Percentiles rank a stretch among this genome's conserved stretches.
phyloP scores from a whole-genome alignment of 1,140 invertebrate genomes.

The Potamilus streckersoni region DNA sequence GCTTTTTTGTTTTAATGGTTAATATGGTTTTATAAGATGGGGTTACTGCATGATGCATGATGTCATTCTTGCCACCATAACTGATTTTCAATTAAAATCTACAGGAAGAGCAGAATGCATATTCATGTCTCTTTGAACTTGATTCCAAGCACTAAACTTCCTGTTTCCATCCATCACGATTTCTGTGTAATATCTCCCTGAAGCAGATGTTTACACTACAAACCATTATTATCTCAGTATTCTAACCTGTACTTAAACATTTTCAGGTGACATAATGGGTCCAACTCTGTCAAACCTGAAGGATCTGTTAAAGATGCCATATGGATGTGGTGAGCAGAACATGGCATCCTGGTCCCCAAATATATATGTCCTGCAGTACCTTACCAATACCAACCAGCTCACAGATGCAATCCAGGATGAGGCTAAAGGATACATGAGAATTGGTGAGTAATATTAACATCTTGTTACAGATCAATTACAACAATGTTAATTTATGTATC shows the following conservation, averaged over 20 bases:
- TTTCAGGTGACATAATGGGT: constrained; percentile 66
- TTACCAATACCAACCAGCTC: constrained; percentile 75
- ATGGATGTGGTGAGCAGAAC: constrained; percentile 95
- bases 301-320: constrained; percentile 83
- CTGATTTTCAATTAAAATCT: too few species aligned
- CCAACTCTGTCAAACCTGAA: constrained; percentile 63
- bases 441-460: constrained; percentile 68
- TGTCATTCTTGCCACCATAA: too few species aligned
- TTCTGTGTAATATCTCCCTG: too few species aligned
- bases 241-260: not conserved
- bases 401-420: constrained; percentile 78
- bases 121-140: too few species aligned
- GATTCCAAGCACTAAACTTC: too few species aligned
- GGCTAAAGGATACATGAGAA: constrained; percentile 82
- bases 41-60: too few species aligned
- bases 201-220: not conserved
- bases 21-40: too few species aligned
- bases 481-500: too few species aligned
- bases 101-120: too few species aligned
- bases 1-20: too few species aligned
- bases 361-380: constrained; percentile 87
- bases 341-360: constrained; percentile 94
- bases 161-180: too few species aligned
- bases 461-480: too few species aligned
- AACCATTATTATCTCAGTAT: not conserved